phyloP scores from a whole-genome alignment of 2,797 vertebrate species.

The Hydrophis major region DNA sequence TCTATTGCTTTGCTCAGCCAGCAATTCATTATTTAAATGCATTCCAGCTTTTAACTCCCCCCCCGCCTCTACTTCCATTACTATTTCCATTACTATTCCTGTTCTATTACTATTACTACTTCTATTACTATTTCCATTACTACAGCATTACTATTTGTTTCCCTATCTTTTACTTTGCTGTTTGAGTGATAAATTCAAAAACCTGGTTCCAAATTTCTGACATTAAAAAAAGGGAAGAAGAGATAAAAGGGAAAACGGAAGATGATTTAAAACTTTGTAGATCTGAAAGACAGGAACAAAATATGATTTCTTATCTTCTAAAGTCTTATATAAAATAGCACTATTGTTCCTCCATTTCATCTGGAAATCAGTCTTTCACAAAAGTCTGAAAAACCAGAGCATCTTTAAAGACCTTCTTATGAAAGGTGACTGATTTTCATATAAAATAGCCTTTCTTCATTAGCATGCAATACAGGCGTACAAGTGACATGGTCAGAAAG shows the following conservation, averaged over 20 bases:
- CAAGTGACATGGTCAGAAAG: slow-evolving; percentile 12
- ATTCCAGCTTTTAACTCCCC: neutral
- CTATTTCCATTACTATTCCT: too few species aligned
- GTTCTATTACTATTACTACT: too few species aligned
- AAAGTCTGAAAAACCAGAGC: slow-evolving; percentile 11
- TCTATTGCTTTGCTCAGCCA: neutral
- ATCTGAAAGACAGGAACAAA: neutral
- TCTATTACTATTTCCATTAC: too few species aligned
- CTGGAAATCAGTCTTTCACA: neutral
- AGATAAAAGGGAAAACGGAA: neutral
- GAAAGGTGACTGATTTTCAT: neutral
- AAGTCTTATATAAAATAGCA: neutral
- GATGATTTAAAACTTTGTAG: neutral
- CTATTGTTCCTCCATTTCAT: neutral
- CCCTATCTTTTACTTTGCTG: neutral
- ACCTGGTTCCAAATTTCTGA: neutral
- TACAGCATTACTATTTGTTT: neutral
- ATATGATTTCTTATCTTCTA: neutral
- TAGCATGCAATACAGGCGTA: slow-evolving; percentile 18
- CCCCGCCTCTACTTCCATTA: neutral
- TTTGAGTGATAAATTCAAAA: neutral
- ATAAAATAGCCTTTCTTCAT: slow-evolving; percentile 3
- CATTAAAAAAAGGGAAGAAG: slow-evolving; percentile 13
- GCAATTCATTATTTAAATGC: neutral
- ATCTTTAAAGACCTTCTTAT: neutral